Evolutionary conservation across 2,113 vertebrate species (phyloP).

Genomic region (Gymnogyps californianus): DNA sequence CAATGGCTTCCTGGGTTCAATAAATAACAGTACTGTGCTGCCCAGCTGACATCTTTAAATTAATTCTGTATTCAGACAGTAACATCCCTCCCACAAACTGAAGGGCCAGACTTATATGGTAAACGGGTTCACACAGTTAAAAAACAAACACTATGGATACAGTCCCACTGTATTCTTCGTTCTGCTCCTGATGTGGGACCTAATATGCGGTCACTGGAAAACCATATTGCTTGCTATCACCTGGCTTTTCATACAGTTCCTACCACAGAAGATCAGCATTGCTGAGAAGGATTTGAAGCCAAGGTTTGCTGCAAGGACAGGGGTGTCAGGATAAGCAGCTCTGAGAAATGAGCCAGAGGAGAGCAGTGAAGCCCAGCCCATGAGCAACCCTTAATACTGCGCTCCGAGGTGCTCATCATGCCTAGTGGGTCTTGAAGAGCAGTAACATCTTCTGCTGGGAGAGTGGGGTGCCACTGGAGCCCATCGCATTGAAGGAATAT

Average conservation of each 20-base stretch:
- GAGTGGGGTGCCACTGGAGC: neutral
- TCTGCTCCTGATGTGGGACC: neutral
- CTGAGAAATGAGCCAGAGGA: neutral
- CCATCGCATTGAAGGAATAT: neutral
- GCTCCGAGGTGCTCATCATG: neutral
- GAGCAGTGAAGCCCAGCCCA: neutral
- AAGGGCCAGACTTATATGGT: neutral
- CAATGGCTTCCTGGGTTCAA: neutral
- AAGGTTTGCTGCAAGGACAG: neutral
- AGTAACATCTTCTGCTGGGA: neutral
- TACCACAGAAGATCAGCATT: neutral
- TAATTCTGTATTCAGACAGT: neutral
- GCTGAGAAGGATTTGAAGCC: neutral
- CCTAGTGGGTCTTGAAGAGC: neutral
- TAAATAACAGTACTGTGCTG: neutral
- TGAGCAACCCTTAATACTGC: neutral
- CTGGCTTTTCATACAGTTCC: neutral
- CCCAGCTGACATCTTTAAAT: neutral
- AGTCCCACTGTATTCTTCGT: neutral
- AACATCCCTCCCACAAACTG: neutral
- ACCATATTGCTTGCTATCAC: slow-evolving; percentile 23
- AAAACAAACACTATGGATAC: neutral
- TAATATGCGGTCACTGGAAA: neutral
- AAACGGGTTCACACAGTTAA: neutral
- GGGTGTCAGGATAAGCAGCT: neutral